A percentile compares a stretch with the other conserved stretches of the same genome.
These are phyloP conservation scores for Bemisia tabaci DNA, from an alignment of 1,140 invertebrate species.

Conservation along the genomic window DNA sequence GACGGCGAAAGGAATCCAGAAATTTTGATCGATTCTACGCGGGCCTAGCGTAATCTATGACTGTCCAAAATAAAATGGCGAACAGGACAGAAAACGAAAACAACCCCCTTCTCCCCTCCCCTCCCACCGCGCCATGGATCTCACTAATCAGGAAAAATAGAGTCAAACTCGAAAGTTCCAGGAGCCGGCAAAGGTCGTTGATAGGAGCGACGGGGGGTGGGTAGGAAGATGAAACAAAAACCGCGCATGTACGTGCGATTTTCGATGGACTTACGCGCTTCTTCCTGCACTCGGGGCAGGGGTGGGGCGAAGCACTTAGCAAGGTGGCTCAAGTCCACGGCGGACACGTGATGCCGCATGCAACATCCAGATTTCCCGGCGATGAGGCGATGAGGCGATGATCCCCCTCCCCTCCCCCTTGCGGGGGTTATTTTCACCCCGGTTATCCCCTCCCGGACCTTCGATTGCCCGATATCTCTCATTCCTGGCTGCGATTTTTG, in stretches of 20 bases:
- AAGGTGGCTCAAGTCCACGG: neutral
- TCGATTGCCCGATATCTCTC: no score
- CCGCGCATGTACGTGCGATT: no score
- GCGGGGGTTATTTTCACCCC: neutral
- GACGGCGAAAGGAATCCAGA: no score
- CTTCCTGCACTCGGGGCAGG: no score
- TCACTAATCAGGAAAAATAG: neutral
- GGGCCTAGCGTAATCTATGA: no score
- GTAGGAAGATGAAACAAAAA: no score
- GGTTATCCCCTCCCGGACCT: no score
- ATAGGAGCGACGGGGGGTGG: neutral
- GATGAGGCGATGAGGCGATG: neutral
- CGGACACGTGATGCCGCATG: neutral
- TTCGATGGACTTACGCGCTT: no score
- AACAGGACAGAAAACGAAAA: no score
- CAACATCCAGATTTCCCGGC: neutral
- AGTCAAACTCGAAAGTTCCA: no score
- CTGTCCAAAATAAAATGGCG: no score
- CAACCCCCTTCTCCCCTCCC: neutral
- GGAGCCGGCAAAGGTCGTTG: neutral
- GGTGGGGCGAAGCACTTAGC: neutral
- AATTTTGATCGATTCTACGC: no score
- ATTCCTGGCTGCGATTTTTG: neutral
- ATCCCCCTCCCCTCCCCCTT: neutral
- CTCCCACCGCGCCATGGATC: neutral